Conservation (phyloP, 2,113 vertebrate species). For the Corythaixoides concolor region DNA sequence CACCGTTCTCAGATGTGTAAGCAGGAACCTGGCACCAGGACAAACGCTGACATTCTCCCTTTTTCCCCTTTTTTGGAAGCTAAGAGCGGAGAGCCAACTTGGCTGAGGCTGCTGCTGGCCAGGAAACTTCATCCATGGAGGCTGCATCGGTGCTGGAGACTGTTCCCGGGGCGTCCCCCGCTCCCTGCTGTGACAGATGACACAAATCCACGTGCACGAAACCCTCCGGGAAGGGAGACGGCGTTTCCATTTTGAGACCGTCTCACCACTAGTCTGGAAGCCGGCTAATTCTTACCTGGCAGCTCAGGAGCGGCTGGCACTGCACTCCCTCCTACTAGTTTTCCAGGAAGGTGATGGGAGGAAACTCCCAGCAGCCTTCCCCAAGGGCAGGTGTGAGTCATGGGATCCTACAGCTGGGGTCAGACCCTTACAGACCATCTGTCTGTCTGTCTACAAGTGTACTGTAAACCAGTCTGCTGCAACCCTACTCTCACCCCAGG, state of each 20-base stretch:
- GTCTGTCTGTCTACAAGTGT: not conserved
- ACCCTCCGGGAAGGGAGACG: not conserved
- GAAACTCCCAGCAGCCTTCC: not conserved
- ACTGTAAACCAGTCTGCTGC: not conserved
- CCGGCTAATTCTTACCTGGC: constrained; percentile 47
- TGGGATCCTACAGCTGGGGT: constrained; percentile 3
- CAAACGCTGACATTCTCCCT: not conserved
- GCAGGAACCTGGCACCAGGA: not conserved
- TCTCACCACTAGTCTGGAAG: constrained; percentile 31
- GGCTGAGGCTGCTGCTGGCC: not conserved
- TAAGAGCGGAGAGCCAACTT: not conserved
- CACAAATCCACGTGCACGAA: not conserved
- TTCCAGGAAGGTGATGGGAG: constrained; percentile 52
- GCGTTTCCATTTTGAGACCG: not conserved
- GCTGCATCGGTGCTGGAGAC: not conserved
- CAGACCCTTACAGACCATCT: not conserved
- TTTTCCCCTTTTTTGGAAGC: not conserved
- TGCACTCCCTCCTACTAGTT: not conserved
- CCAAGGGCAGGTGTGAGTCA: constrained; percentile 36
- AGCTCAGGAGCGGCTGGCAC: not conserved
- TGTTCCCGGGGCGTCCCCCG: not conserved
- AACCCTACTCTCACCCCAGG: fast-evolving
- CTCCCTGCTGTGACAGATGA: fast-evolving
- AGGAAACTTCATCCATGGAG: not conserved
- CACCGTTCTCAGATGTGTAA: not conserved